Percentiles rank a stretch among this genome's conserved stretches.
These are phyloP conservation scores for Pseudorectes ferrugineus DNA, from an alignment of 2,113 vertebrate genomes.

Conservation along the genomic window DNA sequence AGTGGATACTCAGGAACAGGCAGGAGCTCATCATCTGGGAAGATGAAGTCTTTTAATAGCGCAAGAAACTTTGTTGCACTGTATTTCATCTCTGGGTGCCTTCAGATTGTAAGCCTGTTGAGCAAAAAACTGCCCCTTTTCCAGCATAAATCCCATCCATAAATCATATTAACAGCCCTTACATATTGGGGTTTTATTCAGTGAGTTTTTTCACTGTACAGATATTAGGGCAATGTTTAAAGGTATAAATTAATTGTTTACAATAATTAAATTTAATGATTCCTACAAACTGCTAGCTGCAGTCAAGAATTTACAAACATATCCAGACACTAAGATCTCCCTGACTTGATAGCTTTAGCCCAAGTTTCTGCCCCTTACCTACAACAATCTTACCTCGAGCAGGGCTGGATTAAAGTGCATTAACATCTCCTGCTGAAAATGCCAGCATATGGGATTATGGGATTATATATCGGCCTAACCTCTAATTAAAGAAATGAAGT, in stretches of 20 bases:
- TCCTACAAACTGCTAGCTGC: not conserved
- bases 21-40: not conserved
- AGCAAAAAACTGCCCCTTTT: not conserved
- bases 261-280: not conserved
- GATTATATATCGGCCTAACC: not conserved
- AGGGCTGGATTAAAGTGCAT: not conserved
- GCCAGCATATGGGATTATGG: not conserved
- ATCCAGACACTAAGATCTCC: not conserved
- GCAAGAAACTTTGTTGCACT: not conserved
- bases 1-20: rapidly evolving
- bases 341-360: not conserved
- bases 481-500: not conserved
- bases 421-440: not conserved
- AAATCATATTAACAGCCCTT: not conserved
- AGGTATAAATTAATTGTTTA: not conserved
- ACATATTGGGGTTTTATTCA: not conserved
- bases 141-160: not conserved
- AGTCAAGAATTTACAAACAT: not conserved
- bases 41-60: not conserved
- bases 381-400: not conserved
- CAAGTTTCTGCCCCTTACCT: not conserved
- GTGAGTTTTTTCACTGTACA: not conserved
- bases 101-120: not conserved
- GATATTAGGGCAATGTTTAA: not conserved
- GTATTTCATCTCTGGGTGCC: not conserved